These are phyloP conservation scores for Stramonita haemastoma DNA, from an alignment of 2,888 invertebrate species.

Conservation along the genomic window DNA sequence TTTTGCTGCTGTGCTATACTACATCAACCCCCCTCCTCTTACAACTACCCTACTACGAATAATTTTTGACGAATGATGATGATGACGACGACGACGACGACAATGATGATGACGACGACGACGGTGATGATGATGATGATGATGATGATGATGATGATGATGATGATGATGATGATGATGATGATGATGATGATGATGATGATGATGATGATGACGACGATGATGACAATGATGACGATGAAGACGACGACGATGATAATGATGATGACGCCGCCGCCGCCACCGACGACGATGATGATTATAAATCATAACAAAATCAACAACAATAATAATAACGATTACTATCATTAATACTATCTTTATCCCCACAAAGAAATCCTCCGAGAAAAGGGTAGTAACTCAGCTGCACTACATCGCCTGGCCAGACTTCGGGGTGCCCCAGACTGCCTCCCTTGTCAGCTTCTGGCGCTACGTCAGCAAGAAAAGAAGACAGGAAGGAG, in stretches of 20 bases:
- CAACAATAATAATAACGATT: no score
- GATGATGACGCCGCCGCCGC: neutral
- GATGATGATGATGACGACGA: neutral
- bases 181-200: conserved; percentile 12
- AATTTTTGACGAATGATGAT: no score
- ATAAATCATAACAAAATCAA: no score
- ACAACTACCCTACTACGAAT: no score
- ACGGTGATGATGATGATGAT: neutral
- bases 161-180: neutral
- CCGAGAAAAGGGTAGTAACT: neutral
- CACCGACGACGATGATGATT: no score
- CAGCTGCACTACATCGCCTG: conserved; percentile 13
- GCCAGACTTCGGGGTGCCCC: neutral
- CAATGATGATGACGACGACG: neutral
- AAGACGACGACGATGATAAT: neutral
- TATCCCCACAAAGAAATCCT: neutral
- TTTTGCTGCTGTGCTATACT: no score
- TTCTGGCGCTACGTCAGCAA: conserved; percentile 1
- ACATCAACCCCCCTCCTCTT: no score
- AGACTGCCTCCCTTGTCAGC: conserved; percentile 18
- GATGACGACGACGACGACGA: neutral
- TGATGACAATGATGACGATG: neutral
- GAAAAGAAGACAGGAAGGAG: neutral
- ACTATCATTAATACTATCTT: no score
- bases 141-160: neutral